phyloP scores from a whole-genome alignment of 2,797 vertebrate genomes.

The Cryptoblepharus egeriae region DNA sequence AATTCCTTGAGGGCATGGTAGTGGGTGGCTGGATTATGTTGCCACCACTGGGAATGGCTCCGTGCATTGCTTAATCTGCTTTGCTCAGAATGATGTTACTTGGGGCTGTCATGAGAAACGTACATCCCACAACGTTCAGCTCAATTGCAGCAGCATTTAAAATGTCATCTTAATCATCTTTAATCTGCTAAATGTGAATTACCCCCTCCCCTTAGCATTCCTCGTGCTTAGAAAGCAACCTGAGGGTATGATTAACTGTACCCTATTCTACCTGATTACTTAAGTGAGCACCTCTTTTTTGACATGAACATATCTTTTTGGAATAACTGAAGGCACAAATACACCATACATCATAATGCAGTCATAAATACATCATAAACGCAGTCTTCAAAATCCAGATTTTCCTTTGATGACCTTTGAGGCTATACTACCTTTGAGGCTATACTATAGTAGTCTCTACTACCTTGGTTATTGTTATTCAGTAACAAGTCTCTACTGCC shows the following conservation, averaged over 20 bases:
- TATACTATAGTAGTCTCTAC: no score
- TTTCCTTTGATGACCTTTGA: slow-evolving; percentile 34
- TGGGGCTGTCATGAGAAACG: slow-evolving; percentile 37
- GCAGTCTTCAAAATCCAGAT: slow-evolving; percentile 38
- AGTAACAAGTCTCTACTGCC: no score
- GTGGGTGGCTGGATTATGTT: slow-evolving; percentile 43
- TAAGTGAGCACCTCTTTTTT: slow-evolving; percentile 54
- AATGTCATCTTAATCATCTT: slow-evolving; percentile 50
- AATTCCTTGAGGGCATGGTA: not conserved
- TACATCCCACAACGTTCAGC: slow-evolving; percentile 46
- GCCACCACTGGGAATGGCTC: slow-evolving; percentile 43
- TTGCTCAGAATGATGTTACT: slow-evolving; percentile 28
- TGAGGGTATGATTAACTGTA: slow-evolving; percentile 35
- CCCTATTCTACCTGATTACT: slow-evolving; percentile 49
- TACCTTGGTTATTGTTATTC: no score
- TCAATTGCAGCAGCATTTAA: slow-evolving; percentile 43
- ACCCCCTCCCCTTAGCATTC: slow-evolving; percentile 29
- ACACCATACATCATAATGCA: slow-evolving; percentile 42
- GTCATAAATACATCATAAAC: slow-evolving; percentile 43
- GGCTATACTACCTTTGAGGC: no score
- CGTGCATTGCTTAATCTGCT: not conserved
- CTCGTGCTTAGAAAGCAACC: slow-evolving; percentile 55
- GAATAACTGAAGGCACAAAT: slow-evolving; percentile 48
- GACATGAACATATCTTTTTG: slow-evolving; percentile 44
- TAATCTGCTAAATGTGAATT: slow-evolving; percentile 42